phyloP scores from a whole-genome alignment of 1,140 invertebrate species.

The Aphelenchoides besseyi region DNA sequence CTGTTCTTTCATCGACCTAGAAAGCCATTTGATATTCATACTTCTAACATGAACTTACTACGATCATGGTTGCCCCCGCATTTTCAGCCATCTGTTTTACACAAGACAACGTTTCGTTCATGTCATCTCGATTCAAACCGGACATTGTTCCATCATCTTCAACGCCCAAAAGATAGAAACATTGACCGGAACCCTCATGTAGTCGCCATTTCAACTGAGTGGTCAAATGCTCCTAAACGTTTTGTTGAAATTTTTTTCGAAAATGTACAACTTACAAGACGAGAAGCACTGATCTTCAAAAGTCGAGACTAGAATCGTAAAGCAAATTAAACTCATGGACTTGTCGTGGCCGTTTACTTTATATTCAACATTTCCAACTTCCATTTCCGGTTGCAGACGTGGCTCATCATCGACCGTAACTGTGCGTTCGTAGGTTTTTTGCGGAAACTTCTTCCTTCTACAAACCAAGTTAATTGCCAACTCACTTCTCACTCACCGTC shows the following conservation, averaged over 20 bases:
- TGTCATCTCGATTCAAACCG: constrained; percentile 20
- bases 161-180: constrained; percentile 92
- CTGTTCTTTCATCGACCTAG: constrained; percentile 26
- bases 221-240: constrained; percentile 66
- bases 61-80: constrained; percentile 72
- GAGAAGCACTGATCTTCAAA: too few relatives aligned
- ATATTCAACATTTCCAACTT: constrained; percentile 56
- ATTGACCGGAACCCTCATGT: constrained; percentile 73
- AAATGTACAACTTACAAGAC: too few relatives aligned
- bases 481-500: neutral
- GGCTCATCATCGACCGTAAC: neutral
- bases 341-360: too few relatives aligned
- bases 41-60: constrained; percentile 4
- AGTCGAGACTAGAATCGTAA: too few relatives aligned
- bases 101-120: constrained; percentile 73
- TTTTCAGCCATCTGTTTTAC: constrained; percentile 79
- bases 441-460: constrained; percentile 8
- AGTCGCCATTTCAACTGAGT: constrained; percentile 68
- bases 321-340: too few relatives aligned
- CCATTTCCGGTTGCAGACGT: constrained; percentile 49
- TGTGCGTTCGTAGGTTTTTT: neutral
- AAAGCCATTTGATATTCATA: neutral
- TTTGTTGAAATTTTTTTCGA: too few relatives aligned
- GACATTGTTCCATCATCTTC: constrained; percentile 76
- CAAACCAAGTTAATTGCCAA: constrained; percentile 6